phyloP scores from a whole-genome alignment of 53 echinoderm and acorn worm genomes.

The Patiria pectinifera region DNA sequence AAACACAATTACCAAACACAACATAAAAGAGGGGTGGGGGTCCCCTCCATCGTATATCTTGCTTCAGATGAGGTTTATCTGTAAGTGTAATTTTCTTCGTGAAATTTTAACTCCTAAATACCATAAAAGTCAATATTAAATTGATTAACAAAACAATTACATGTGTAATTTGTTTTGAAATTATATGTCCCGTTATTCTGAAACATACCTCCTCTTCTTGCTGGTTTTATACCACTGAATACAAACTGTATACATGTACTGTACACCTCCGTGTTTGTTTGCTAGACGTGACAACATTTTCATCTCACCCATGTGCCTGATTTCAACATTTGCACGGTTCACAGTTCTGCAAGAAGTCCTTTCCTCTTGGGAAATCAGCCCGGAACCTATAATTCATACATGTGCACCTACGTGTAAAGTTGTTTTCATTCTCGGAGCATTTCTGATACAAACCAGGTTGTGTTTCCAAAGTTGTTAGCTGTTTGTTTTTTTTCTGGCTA shows the following conservation, averaged over 20 bases:
- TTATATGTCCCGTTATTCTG: too few relatives aligned
- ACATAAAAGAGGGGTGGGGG: too few relatives aligned
- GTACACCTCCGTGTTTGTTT: neutral
- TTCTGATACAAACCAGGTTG: constrained; percentile 19
- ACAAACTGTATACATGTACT: neutral
- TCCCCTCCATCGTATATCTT: too few relatives aligned
- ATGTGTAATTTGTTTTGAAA: too few relatives aligned
- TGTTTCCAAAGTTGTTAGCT: constrained; percentile 7
- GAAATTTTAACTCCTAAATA: too few relatives aligned
- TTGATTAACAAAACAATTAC: too few relatives aligned
- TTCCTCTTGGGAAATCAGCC: neutral
- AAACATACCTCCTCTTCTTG: too few relatives aligned
- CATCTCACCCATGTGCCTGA: neutral
- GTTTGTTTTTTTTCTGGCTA: neutral
- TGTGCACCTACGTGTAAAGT: neutral
- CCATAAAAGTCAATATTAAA: too few relatives aligned
- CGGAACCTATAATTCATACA: neutral
- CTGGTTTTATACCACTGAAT: too few relatives aligned
- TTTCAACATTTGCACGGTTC: neutral
- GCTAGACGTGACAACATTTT: neutral
- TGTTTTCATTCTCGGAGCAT: neutral
- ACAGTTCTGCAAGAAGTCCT: neutral
- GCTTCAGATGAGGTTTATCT: too few relatives aligned
- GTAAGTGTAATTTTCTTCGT: too few relatives aligned
- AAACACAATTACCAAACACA: too few relatives aligned